phyloP scores from a whole-genome alignment of 1,140 invertebrate species.

The Pachypsylla venusta region DNA sequence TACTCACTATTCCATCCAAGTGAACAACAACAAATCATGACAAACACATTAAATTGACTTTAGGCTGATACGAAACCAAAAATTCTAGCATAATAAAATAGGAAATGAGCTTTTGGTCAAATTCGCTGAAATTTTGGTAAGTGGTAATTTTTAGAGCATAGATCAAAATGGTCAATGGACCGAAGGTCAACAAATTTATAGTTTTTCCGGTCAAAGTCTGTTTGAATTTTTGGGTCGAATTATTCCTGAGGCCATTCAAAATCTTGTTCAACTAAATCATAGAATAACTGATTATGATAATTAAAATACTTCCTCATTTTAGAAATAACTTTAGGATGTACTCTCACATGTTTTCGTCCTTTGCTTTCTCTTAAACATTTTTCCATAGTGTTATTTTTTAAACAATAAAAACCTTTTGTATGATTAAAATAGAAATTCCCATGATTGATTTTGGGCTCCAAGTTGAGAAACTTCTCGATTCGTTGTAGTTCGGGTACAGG shows the following conservation, averaged over 20 bases:
- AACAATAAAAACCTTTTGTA: constrained; percentile 93
- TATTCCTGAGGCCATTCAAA: constrained; percentile 78
- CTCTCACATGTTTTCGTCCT: constrained; percentile 78
- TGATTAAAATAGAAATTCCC: constrained; percentile 95
- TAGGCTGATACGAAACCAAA: no score
- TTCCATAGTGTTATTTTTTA: constrained; percentile 67
- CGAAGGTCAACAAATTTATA: no score
- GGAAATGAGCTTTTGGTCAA: no score
- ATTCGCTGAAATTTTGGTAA: no score
- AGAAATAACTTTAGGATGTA: constrained; percentile 68
- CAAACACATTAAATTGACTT: no score
- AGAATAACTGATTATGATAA: constrained; percentile 90
- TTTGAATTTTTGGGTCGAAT: no score
- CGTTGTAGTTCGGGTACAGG: constrained; percentile 77
- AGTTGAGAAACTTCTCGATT: constrained; percentile 74
- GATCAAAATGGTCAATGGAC: no score
- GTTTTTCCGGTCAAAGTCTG: no score
- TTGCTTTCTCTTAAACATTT: constrained; percentile 91
- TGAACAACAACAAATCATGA: no score
- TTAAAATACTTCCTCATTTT: constrained; percentile 81
- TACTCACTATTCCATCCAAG: no score
- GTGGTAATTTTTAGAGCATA: no score
- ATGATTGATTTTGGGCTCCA: constrained; percentile 59
- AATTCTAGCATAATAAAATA: no score
- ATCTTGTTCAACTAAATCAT: constrained; percentile 80